phyloP scores from a whole-genome alignment of 2,888 invertebrate species.

The Netelia fuscicornis region DNA sequence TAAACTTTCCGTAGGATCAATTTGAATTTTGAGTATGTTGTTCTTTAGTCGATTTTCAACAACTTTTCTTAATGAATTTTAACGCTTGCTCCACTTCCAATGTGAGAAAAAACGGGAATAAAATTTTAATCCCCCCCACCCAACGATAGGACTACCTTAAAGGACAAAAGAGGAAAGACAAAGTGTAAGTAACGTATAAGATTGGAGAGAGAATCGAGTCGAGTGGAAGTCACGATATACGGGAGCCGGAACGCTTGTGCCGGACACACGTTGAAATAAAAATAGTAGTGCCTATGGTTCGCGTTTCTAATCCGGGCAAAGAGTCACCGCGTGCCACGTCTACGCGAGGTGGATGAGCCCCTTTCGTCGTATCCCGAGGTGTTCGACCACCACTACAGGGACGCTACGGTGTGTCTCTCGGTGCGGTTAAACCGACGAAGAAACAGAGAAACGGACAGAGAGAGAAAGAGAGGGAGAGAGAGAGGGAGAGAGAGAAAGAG shows the following conservation, averaged over 20 bases:
- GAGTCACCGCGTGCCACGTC: slow-evolving; percentile 8
- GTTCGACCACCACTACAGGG: neutral
- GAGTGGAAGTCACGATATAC: neutral
- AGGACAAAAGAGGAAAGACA: neutral
- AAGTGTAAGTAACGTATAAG: neutral
- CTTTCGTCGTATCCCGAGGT: neutral
- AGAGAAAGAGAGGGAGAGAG: slow-evolving; percentile 24
- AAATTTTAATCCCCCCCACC: too few relatives aligned
- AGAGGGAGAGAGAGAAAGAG: slow-evolving; percentile 29
- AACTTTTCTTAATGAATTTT: too few relatives aligned
- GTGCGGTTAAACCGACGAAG: slow-evolving; percentile 55
- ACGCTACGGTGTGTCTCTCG: neutral
- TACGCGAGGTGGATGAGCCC: slow-evolving; percentile 2
- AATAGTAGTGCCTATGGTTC: slow-evolving; percentile 35
- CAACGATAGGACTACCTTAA: too few relatives aligned
- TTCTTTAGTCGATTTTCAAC: too few relatives aligned
- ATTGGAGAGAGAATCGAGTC: neutral
- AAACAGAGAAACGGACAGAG: neutral
- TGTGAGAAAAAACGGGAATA: neutral
- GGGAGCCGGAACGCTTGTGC: slow-evolving; percentile 1
- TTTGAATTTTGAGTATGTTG: too few relatives aligned
- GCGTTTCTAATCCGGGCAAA: slow-evolving; percentile 55
- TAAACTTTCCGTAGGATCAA: too few relatives aligned
- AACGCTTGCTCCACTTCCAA: neutral
- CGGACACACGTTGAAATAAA: slow-evolving; percentile 46